Evolutionary conservation across 2,113 vertebrate genomes (phyloP), one percentile per base, ranked within the genome.

Genomic region (Seriola dumerili): DNA sequence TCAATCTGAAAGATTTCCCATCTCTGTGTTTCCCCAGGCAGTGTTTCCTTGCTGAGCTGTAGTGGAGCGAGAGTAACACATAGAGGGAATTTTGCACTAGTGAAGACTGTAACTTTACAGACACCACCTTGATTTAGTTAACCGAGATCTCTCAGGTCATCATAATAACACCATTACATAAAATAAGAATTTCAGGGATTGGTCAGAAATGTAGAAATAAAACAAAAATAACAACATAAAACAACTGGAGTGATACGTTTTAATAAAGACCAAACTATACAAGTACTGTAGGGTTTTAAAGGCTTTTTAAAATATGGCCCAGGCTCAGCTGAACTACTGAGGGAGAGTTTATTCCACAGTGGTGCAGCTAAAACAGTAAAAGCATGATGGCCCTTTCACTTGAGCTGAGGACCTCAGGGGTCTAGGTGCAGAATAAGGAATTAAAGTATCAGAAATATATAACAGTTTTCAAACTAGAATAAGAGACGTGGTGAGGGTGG

Each of bases 351-450:
- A n/a, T 25, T 25, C 38, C 13, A 8, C 21, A 25, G 50, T 38
- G 11, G 9, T 68, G 25, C 25, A 50, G 66, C 66, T 36, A 16
- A 38, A 70, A 36, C 19, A 38, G 7, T n/a, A 66, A 55, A 66
- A 55, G 48, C 48, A 38, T 6, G n/a, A 52, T 36, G 42, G 34
- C 4, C 1, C 3, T 50, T 50, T 19, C 19, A 38, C 9, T 54
- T 63, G 36, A 72, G 48, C 44, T 21, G 9, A 5, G 46, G n/a
- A 65, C 16, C 38, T 65, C 17, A 46, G 12, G 3, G 42, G 46
- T 76, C 59, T 76, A 25, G 46, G 21, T 76, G 46, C 25, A 44
- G 25, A 82, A 55, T 29, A 40, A 42, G 34, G 10, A 76, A 6
- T 76, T 38, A 12, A 32, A 74, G 40, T 48, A 54, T 21, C 17